phyloP scores from a whole-genome alignment of 2,113 vertebrate genomes.

The Scomber colias region DNA sequence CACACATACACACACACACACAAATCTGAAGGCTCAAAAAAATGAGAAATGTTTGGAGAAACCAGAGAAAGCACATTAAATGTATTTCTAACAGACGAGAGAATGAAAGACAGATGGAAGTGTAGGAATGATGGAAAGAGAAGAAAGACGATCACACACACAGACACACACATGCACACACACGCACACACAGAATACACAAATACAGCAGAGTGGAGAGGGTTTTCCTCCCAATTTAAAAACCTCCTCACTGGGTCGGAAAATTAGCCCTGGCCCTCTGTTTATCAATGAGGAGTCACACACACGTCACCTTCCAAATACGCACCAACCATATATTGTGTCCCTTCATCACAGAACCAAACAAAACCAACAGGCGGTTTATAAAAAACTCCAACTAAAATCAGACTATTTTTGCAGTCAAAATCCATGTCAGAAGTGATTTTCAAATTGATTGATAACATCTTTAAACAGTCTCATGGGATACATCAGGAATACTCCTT shows the following conservation, averaged over 20 bases:
- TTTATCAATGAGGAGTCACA: constrained; percentile 70
- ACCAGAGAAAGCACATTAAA: constrained; percentile 41
- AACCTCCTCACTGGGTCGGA: constrained; percentile 76
- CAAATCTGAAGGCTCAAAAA: constrained; percentile 29
- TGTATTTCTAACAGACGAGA: constrained; percentile 34
- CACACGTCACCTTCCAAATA: constrained; percentile 7
- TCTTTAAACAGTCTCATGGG: background rate
- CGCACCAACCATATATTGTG: background rate
- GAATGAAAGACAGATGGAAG: constrained; percentile 69
- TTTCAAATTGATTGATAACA: too few relatives aligned
- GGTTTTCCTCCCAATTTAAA: constrained; percentile 61
- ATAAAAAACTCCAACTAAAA: too few relatives aligned
- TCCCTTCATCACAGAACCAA: background rate
- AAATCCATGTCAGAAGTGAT: too few relatives aligned
- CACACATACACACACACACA: constrained; percentile 24
- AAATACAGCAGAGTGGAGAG: constrained; percentile 47
- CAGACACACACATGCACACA: background rate
- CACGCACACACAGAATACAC: constrained; percentile 1
- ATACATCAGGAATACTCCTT: background rate
- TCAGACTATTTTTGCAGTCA: too few relatives aligned
- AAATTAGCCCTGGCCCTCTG: constrained; percentile 73
- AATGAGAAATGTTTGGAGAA: constrained; percentile 54
- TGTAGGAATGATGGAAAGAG: constrained; percentile 49
- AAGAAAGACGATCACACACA: constrained; percentile 37
- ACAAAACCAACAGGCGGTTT: background rate